A percentile compares a stretch with the other conserved stretches of the same genome.
Conservation (phyloP, 1,140 invertebrate genomes). For the Drosophila biarmipes region DNA sequence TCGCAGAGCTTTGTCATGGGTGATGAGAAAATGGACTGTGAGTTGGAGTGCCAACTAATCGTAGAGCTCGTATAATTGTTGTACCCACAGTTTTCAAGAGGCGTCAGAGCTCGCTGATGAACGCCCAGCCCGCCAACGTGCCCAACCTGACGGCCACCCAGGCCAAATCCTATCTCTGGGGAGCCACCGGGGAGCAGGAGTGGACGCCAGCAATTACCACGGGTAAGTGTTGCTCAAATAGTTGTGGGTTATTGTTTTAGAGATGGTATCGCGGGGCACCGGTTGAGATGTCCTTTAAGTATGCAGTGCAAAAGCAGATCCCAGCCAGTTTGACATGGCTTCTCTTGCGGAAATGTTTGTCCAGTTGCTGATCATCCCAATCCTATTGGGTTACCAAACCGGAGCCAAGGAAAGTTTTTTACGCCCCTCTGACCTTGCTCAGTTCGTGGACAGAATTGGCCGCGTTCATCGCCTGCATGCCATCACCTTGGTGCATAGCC, state of each 20-base stretch:
- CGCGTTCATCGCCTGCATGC: constrained; percentile 22
- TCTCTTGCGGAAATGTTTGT: constrained; percentile 34
- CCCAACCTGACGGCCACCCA: constrained; percentile 84
- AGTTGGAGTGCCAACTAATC: constrained; percentile 7
- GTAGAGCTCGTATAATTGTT: not conserved
- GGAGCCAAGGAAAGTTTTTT: constrained; percentile 11
- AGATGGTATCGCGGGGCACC: constrained; percentile 50
- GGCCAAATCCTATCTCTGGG: constrained; percentile 92
- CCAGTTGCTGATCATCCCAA: constrained; percentile 7
- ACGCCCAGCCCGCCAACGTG: constrained; percentile 50
- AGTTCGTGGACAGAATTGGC: constrained; percentile 50
- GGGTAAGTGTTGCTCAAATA: constrained; percentile 86
- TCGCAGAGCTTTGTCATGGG: constrained; percentile 45
- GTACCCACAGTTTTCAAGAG: constrained; percentile 59
- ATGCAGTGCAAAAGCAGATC: not conserved
- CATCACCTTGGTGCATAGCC: constrained; percentile 46
- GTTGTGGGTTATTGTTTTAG: constrained; percentile 7
- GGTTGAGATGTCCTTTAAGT: not conserved
- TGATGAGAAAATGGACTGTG: constrained; percentile 72
- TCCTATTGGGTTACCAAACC: not conserved
- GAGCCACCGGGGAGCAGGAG: constrained; percentile 96
- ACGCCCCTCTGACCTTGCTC: constrained; percentile 19
- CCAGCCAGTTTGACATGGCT: constrained; percentile 9
- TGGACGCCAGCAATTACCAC: constrained; percentile 97
- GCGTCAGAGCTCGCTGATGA: constrained; percentile 70